These are phyloP conservation scores for Charadrius vociferus DNA, from an alignment of 2,113 vertebrate genomes.

Conservation along the genomic window DNA sequence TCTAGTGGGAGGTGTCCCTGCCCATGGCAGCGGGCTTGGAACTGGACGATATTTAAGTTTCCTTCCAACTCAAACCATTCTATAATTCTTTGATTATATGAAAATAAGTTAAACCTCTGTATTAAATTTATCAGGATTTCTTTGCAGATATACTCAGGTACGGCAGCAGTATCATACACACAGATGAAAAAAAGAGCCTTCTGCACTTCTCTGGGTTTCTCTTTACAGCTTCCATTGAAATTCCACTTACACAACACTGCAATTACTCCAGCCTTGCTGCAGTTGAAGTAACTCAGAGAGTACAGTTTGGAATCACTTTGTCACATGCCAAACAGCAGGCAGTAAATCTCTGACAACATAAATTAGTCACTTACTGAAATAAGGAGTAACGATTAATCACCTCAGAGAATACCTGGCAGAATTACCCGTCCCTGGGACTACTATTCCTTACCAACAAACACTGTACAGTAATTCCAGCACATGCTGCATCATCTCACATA, in stretches of 20 bases:
- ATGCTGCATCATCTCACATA: neutral
- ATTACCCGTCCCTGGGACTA: neutral
- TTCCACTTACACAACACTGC: neutral
- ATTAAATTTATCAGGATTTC: neutral
- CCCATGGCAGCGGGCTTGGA: too few species aligned
- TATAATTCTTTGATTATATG: too few species aligned
- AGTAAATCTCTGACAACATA: constrained; percentile 61
- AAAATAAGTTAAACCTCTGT: neutral
- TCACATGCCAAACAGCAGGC: constrained; percentile 45
- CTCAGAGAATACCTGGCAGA: constrained; percentile 42
- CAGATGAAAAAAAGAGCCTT: neutral
- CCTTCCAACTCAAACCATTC: too few species aligned
- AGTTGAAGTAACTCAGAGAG: neutral
- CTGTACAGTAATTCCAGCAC: neutral
- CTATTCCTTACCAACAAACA: neutral
- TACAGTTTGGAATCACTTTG: constrained; percentile 58
- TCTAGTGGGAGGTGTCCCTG: too few species aligned
- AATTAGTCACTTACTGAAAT: constrained; percentile 72
- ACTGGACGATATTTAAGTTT: too few species aligned
- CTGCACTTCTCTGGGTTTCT: neutral
- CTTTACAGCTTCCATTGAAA: neutral
- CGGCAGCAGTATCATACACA: neutral
- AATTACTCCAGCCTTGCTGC: constrained; percentile 15
- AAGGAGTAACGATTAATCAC: constrained; percentile 61
- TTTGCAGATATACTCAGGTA: neutral